Conservation (phyloP, 2,113 vertebrate species). For the Periophthalmodon schlosseri region DNA sequence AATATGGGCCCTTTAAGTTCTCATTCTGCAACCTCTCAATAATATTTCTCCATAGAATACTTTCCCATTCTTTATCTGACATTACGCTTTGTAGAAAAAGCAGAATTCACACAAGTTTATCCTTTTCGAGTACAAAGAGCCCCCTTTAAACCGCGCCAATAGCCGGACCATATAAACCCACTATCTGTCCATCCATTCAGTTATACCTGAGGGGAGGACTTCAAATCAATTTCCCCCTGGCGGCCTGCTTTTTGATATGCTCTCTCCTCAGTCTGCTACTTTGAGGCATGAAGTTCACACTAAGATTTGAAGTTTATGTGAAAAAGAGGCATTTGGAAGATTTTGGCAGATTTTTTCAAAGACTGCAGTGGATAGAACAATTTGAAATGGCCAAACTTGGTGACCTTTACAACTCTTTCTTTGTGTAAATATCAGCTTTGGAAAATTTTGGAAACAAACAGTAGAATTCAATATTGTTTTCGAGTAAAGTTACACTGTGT, state of each 20-base stretch:
- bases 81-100: conserved; percentile 4
- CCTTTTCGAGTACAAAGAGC: conserved; percentile 15
- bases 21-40: background rate
- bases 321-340: conserved; percentile 31
- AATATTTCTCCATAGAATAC: background rate
- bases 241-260: conserved; percentile 33
- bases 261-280: conserved; percentile 36
- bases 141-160: conserved; percentile 7
- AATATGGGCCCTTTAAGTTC: too few species aligned
- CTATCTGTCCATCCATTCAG: conserved; percentile 20
- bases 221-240: conserved; percentile 52
- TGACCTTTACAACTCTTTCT: conserved; percentile 32
- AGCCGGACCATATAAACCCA: conserved; percentile 8
- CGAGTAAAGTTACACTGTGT: background rate
- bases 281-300: conserved; percentile 41
- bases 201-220: conserved; percentile 41
- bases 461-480: too few species aligned
- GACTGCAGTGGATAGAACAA: conserved; percentile 16
- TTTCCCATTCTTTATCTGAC: background rate
- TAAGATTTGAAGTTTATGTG: conserved; percentile 45
- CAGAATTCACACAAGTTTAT: conserved; percentile 1
- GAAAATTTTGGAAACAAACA: too few species aligned
- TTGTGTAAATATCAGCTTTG: conserved; percentile 11
- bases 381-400: conserved; percentile 37
- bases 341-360: conserved; percentile 17